Conservation (phyloP, 2,888 invertebrate genomes). For the Plemyria rubiginata region DNA sequence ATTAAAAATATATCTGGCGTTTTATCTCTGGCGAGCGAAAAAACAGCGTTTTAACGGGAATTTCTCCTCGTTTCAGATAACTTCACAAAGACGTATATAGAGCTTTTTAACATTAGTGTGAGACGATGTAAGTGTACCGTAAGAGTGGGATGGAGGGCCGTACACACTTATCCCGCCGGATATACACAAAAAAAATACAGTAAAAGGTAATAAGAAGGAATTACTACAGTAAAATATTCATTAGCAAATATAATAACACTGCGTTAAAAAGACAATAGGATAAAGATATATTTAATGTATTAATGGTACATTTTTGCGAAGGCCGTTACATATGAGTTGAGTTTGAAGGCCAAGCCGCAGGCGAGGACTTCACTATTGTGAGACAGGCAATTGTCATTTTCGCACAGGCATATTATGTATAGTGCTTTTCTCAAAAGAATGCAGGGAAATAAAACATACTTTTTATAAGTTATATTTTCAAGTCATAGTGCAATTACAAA, state of each 20-base stretch:
- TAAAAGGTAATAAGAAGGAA: slow-evolving; percentile 61
- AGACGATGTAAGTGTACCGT: slow-evolving; percentile 40
- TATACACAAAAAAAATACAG: slow-evolving; percentile 53
- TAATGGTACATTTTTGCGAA: too few species aligned
- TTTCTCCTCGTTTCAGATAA: slow-evolving; percentile 75
- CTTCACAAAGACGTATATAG: slow-evolving; percentile 49
- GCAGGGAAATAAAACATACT: too few species aligned
- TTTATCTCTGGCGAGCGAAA: slow-evolving; percentile 44
- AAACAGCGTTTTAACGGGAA: slow-evolving; percentile 47
- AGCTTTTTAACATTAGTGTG: slow-evolving; percentile 47
- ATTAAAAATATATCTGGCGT: not conserved
- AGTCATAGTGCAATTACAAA: too few species aligned
- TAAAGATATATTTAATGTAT: too few species aligned
- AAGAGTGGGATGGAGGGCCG: slow-evolving; percentile 64
- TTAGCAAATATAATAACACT: not conserved
- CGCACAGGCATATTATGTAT: too few species aligned
- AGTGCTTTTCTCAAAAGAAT: too few species aligned
- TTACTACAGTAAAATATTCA: not conserved
- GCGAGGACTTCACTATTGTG: too few species aligned
- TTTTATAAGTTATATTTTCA: too few species aligned
- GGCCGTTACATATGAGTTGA: too few species aligned
- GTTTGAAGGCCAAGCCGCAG: too few species aligned
- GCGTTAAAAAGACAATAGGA: too few species aligned
- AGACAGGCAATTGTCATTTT: too few species aligned
- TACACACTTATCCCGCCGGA: slow-evolving; percentile 51